A percentile compares a stretch with the other conserved stretches of the same genome.
Evolutionary conservation across 2,888 invertebrate genomes (phyloP).

Genomic region (Psylliodes chrysocephalus): DNA sequence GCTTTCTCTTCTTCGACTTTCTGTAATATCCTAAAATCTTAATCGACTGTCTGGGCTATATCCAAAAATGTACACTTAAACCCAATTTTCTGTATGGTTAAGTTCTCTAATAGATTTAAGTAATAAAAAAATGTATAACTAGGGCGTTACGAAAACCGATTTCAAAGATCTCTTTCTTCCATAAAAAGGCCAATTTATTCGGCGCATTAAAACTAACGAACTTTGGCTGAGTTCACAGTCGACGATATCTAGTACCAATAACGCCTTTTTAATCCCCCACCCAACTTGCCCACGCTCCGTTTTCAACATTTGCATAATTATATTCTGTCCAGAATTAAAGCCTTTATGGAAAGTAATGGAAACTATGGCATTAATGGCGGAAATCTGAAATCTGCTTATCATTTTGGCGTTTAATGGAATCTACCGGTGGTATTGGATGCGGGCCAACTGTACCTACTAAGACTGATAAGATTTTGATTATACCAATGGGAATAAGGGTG

Average conservation of each 20-base stretch:
- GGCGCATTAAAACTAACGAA: neutral
- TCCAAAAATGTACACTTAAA: too few species aligned
- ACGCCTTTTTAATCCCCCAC: slow-evolving; percentile 24
- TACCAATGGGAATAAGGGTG: too few species aligned
- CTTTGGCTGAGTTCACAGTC: neutral
- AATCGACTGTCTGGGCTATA: too few species aligned
- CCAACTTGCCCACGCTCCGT: slow-evolving; percentile 21
- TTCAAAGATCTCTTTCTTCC: neutral
- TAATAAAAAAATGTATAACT: too few species aligned
- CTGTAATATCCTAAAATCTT: too few species aligned
- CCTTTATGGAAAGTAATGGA: slow-evolving; percentile 36
- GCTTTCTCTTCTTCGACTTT: too few species aligned
- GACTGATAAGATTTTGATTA: too few species aligned
- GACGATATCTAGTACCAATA: slow-evolving; percentile 4
- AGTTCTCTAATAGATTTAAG: too few species aligned
- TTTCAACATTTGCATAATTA: slow-evolving; percentile 40
- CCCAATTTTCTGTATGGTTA: too few species aligned
- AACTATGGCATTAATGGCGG: slow-evolving; percentile 43
- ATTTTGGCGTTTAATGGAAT: slow-evolving; percentile 43
- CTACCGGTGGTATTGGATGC: slow-evolving; percentile 26
- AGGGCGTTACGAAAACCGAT: neutral
- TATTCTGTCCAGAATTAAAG: slow-evolving; percentile 34
- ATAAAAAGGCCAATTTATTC: neutral
- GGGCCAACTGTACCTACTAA: too few species aligned
- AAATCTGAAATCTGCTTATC: slow-evolving; percentile 45